phyloP scores from a whole-genome alignment of 2,888 invertebrate species.

The Poecilobothrus nobilitatus region DNA sequence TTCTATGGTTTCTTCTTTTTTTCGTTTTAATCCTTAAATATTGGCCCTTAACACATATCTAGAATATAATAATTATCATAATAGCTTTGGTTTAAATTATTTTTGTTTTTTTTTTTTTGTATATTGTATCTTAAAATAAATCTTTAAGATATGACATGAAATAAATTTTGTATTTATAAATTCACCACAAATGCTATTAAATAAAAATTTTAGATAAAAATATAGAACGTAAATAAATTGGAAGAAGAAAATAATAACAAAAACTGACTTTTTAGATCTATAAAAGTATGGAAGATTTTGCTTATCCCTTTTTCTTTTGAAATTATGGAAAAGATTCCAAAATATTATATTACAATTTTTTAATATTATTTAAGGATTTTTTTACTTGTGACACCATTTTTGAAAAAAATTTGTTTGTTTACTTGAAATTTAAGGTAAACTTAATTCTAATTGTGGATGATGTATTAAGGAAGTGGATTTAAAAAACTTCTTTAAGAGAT shows the following conservation, averaged over 20 bases:
- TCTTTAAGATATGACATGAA: constrained; percentile 1
- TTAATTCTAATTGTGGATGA: too few species aligned
- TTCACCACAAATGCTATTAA: not conserved
- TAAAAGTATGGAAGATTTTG: not conserved
- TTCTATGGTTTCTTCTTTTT: not conserved
- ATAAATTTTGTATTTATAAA: constrained; percentile 1
- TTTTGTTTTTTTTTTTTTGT: not conserved
- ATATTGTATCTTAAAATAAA: not conserved
- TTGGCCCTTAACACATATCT: not conserved
- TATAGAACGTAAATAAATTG: not conserved
- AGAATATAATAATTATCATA: not conserved
- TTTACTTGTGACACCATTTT: too few species aligned
- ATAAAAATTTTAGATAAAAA: not conserved
- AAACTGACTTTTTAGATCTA: not conserved
- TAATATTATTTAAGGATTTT: too few species aligned
- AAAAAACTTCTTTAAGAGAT: too few species aligned
- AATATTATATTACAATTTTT: too few species aligned
- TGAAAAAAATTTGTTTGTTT: too few species aligned
- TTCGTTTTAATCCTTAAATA: not conserved
- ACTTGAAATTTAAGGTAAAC: too few species aligned
- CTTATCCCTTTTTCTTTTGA: not conserved
- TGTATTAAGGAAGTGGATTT: too few species aligned
- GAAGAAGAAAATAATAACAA: not conserved
- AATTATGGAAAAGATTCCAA: not conserved
- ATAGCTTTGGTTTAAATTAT: not conserved